Conservation (phyloP, 2,888 invertebrate species). For the Polyploca ridens region DNA sequence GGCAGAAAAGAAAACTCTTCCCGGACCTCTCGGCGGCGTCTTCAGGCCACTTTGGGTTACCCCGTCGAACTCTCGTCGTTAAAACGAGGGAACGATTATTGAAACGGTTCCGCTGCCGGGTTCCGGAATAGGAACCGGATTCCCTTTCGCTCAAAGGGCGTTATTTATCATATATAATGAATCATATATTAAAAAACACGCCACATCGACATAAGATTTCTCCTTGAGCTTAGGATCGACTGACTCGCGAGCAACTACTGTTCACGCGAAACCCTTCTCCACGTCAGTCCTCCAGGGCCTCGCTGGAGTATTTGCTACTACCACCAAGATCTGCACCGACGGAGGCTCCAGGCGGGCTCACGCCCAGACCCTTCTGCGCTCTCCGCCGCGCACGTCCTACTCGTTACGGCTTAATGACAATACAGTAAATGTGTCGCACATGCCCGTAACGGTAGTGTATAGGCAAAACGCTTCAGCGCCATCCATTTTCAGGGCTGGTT, state of each 20-base stretch:
- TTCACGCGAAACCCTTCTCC: slow-evolving; percentile 79
- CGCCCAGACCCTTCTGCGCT: slow-evolving; percentile 86
- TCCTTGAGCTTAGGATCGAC: slow-evolving; percentile 83
- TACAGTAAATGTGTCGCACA: too few relatives aligned
- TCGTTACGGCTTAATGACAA: too few relatives aligned
- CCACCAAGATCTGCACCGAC: slow-evolving; percentile 87
- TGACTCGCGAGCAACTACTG: slow-evolving; percentile 84
- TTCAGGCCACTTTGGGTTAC: slow-evolving; percentile 80
- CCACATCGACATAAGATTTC: too few relatives aligned
- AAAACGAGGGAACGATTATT: slow-evolving; percentile 70
- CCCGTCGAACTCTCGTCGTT: slow-evolving; percentile 17
- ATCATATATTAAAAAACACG: too few relatives aligned
- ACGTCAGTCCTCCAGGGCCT: slow-evolving; percentile 85
- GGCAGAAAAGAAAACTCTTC: slow-evolving; percentile 73
- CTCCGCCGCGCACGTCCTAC: slow-evolving; percentile 71
- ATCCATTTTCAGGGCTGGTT: slow-evolving; percentile 88
- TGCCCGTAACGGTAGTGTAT: slow-evolving; percentile 61
- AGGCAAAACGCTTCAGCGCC: slow-evolving; percentile 82
- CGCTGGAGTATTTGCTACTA: slow-evolving; percentile 89
- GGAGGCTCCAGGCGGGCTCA: slow-evolving; percentile 79
- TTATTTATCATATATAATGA: too few relatives aligned
- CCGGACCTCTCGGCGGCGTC: slow-evolving; percentile 81
- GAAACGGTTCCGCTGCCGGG: slow-evolving; percentile 82
- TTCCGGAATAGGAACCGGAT: slow-evolving; percentile 72
- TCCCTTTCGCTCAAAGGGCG: slow-evolving; percentile 30